Evolutionary conservation across 2,888 invertebrate species (phyloP).

Genomic region (Ditylenchus weischeri): DNA sequence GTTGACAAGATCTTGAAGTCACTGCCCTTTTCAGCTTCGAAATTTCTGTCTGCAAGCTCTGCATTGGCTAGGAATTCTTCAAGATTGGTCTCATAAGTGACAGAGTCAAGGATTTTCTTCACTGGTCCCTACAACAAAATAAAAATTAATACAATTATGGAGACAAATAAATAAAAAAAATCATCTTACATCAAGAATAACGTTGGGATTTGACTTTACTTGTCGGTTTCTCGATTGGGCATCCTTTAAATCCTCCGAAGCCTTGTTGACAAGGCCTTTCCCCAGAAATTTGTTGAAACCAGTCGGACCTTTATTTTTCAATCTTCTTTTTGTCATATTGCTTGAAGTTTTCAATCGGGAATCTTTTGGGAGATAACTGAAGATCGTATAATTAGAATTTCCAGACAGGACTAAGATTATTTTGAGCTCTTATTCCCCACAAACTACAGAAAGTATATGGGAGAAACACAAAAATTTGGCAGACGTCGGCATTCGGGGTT

Average conservation of each 20-base stretch:
- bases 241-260: conserved; percentile 21
- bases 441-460: too few species aligned
- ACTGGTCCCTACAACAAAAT: conserved; percentile 22
- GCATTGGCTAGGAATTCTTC: conserved; percentile 94
- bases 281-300: conserved; percentile 54
- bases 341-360: neutral
- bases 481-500: too few species aligned
- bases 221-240: neutral
- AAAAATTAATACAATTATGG: neutral
- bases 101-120: conserved; percentile 48
- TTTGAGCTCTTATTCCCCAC: too few species aligned
- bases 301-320: conserved; percentile 48
- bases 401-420: too few species aligned
- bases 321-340: conserved; percentile 52
- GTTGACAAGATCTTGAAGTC: conserved; percentile 47
- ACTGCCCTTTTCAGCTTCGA: conserved; percentile 65
- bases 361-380: too few species aligned
- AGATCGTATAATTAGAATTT: too few species aligned
- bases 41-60: conserved; percentile 87
- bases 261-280: conserved; percentile 43
- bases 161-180: neutral
- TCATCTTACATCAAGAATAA: neutral
- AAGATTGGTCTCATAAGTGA: conserved; percentile 61
- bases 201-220: conserved; percentile 15
- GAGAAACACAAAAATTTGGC: too few species aligned